A percentile compares a stretch with the other conserved stretches of the same genome.
Conservation (phyloP, 2,113 vertebrate species). For the Tauraco erythrolophus region DNA sequence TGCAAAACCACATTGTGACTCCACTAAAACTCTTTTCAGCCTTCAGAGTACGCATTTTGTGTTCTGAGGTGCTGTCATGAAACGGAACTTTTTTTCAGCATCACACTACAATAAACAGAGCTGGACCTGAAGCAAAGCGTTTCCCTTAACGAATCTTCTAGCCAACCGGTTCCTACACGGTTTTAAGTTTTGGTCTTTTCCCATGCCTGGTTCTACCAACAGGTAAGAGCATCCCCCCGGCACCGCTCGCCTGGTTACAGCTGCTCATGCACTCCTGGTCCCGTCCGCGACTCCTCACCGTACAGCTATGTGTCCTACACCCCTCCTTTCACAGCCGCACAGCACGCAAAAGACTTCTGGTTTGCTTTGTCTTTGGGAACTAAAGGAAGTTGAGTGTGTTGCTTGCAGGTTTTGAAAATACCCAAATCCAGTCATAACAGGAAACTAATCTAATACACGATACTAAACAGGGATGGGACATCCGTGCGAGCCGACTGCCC, state of each 20-base stretch:
- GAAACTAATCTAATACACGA: constrained; percentile 14
- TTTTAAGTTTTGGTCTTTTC: not conserved
- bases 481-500: not conserved
- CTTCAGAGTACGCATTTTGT: not conserved
- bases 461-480: not conserved
- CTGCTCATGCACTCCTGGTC: rapidly evolving
- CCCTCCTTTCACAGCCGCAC: not conserved
- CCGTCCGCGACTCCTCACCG: not conserved
- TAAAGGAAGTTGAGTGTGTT: constrained; percentile 14
- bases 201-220: not conserved
- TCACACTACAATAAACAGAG: not conserved
- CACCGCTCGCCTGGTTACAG: not conserved
- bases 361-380: constrained; percentile 17
- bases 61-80: not conserved
- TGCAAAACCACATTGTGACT: not conserved
- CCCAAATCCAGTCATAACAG: constrained; percentile 56
- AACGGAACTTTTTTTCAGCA: not conserved
- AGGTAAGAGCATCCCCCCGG: not conserved
- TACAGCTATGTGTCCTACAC: not conserved
- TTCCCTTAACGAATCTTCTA: not conserved
- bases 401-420: constrained; percentile 40
- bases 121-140: not conserved
- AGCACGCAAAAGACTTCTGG: not conserved
- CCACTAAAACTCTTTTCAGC: not conserved
- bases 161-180: rapidly evolving